A percentile compares a stretch with the other conserved stretches of the same genome.
Evolutionary conservation across 2,113 vertebrate species (phyloP).

Genomic region (Barbus barbus): DNA sequence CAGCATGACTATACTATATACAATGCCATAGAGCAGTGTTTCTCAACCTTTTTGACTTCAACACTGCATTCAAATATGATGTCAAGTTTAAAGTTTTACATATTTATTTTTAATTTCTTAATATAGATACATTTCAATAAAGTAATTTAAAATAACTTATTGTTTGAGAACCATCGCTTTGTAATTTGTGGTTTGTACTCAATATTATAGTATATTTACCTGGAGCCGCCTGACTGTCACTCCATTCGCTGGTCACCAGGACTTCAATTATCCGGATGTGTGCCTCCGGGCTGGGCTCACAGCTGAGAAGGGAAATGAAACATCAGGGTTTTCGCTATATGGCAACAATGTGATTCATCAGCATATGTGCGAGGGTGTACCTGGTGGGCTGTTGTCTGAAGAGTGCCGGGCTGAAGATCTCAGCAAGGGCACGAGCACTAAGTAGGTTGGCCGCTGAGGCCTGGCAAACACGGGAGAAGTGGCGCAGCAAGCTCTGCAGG

Average conservation of each 20-base stretch:
- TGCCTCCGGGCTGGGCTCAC: conserved; percentile 85
- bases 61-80: neutral
- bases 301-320: conserved; percentile 70
- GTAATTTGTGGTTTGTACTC: neutral
- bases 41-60: neutral
- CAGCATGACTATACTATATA: neutral
- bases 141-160: neutral
- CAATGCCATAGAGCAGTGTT: neutral
- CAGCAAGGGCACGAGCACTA: conserved; percentile 82
- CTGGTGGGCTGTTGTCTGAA: conserved; percentile 86
- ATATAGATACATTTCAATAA: neutral
- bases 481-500: conserved; percentile 90
- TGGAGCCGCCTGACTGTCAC: conserved; percentile 88
- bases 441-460: conserved; percentile 85
- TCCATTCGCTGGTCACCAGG: conserved; percentile 91
- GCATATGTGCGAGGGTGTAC: conserved; percentile 66
- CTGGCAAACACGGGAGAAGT: conserved; percentile 89
- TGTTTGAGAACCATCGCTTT: neutral
- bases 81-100: neutral
- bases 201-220: conserved; percentile 71
- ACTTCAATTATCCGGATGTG: conserved; percentile 88
- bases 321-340: neutral
- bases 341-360: neutral
- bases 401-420: conserved; percentile 92
- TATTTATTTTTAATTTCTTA: neutral